A percentile compares a stretch with the other conserved stretches of the same genome.
Conservation (phyloP, 2,113 vertebrate species). For the Phalacrocorax brasilianus region DNA sequence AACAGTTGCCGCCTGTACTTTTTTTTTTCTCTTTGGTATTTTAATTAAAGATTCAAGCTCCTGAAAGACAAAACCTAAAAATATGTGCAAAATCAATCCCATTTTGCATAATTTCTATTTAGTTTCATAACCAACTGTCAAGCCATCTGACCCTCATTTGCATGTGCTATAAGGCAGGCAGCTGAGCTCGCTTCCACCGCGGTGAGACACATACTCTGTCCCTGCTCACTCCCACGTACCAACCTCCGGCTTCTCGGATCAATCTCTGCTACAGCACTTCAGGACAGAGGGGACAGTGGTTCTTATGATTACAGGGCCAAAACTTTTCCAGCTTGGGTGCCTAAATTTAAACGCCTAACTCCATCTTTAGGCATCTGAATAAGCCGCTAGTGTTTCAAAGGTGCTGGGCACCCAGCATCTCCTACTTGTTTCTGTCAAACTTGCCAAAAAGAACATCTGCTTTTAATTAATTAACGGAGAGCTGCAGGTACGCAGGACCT, state of each 20-base stretch:
- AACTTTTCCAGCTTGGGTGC: neutral
- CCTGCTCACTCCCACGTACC: neutral
- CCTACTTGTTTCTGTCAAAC: neutral
- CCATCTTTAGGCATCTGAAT: neutral
- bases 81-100: constrained; percentile 36
- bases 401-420: neutral
- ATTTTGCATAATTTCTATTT: constrained; percentile 56
- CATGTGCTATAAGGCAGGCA: constrained; percentile 17
- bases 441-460: constrained; percentile 54
- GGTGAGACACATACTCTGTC: neutral
- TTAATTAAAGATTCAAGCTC: constrained; percentile 63
- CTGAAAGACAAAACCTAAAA: constrained; percentile 61
- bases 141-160: constrained; percentile 51
- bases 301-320: neutral
- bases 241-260: neutral
- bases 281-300: neutral
- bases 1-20: constrained; percentile 6
- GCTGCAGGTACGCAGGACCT: constrained; percentile 10
- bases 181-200: neutral
- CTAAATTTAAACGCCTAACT: neutral
- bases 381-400: neutral
- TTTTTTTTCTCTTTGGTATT: constrained; percentile 5
- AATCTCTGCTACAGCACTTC: neutral
- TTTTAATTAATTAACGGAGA: neutral
- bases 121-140: constrained; percentile 43